Percentiles rank a stretch among this genome's conserved stretches.
These are phyloP conservation scores for Florisuga fusca DNA, from an alignment of 2,797 vertebrate species.

Conservation along the genomic window DNA sequence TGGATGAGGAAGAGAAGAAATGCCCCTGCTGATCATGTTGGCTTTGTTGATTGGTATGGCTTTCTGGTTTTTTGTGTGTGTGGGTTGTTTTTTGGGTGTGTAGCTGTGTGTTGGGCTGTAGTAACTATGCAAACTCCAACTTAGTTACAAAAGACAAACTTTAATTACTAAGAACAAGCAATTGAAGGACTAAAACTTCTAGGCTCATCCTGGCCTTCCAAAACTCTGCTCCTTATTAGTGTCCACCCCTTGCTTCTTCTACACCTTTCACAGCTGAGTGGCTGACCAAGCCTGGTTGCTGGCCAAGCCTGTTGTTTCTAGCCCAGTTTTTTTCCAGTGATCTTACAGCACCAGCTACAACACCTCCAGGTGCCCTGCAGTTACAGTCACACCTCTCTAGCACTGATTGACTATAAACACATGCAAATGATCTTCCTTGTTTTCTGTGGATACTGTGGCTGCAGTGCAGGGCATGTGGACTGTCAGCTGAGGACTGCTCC, in stretches of 20 bases:
- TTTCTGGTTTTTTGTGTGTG: neutral
- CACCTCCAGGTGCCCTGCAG: fast-evolving
- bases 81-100: neutral
- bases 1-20: neutral
- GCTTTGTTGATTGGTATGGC: neutral
- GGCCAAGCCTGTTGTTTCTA: neutral
- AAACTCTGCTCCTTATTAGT: neutral
- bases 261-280: neutral
- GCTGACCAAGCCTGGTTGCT: neutral
- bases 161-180: neutral
- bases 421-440: neutral
- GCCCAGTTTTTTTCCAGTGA: neutral
- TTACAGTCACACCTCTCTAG: neutral
- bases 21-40: neutral
- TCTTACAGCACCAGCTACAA: neutral
- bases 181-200: neutral
- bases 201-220: neutral
- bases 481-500: neutral
- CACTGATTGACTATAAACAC: neutral
- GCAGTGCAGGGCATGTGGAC: neutral
- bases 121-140: neutral
- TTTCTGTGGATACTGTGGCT: neutral
- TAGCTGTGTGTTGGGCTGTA: neutral
- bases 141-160: neutral
- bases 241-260: neutral